Conservation (phyloP, 1,140 invertebrate genomes). For the Temnothorax longispinosus region DNA sequence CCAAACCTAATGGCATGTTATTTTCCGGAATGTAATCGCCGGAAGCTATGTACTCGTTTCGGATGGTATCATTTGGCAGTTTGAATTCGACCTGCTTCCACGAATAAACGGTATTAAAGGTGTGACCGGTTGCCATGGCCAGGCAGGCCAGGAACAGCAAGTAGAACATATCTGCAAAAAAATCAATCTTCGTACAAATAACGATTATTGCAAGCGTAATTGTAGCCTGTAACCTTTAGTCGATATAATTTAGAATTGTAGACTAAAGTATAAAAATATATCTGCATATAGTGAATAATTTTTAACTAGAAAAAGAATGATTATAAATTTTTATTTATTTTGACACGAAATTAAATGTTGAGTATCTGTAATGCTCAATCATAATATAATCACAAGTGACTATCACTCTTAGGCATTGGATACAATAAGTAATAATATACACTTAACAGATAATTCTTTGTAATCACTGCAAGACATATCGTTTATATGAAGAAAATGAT, state of each 20-base stretch:
- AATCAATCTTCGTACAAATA: neutral
- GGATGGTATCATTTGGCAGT: slow-evolving; percentile 88
- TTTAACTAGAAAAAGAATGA: neutral
- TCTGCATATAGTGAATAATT: neutral
- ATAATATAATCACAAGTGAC: neutral
- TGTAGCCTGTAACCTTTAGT: neutral
- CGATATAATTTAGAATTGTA: neutral
- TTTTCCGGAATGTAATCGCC: slow-evolving; percentile 89
- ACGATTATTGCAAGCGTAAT: neutral
- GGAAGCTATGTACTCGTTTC: slow-evolving; percentile 87
- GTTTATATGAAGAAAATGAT: neutral
- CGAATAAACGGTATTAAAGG: slow-evolving; percentile 86
- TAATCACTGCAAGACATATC: neutral
- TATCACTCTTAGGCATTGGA: neutral
- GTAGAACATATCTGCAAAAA: slow-evolving; percentile 58
- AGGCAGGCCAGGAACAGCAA: slow-evolving; percentile 68
- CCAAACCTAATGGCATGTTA: slow-evolving; percentile 91
- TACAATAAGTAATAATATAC: neutral
- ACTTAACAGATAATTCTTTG: neutral
- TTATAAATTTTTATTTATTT: neutral
- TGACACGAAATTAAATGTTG: neutral
- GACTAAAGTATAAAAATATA: neutral
- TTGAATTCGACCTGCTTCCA: slow-evolving; percentile 90
- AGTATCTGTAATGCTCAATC: neutral
- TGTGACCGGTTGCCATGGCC: slow-evolving; percentile 70